phyloP scores from a whole-genome alignment of 2,888 invertebrate genomes.

The Eustalomyia histrio region DNA sequence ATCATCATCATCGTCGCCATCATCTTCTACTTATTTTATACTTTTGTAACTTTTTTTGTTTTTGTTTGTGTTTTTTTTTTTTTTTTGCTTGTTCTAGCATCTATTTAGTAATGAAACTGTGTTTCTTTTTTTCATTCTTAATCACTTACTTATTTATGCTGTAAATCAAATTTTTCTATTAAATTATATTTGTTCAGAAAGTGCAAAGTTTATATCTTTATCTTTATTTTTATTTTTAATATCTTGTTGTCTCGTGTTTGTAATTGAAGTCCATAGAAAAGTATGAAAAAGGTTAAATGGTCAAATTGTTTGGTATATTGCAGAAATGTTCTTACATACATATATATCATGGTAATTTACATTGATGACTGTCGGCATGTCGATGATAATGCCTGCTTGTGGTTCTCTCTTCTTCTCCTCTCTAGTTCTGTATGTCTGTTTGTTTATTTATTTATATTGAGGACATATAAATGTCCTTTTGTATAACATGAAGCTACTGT shows the following conservation, averaged over 20 bases:
- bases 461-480: not conserved
- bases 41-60: not conserved
- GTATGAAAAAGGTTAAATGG: slow-evolving; percentile 48
- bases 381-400: not conserved
- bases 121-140: not conserved
- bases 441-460: not conserved
- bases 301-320: slow-evolving; percentile 53
- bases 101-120: not conserved
- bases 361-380: slow-evolving; percentile 1
- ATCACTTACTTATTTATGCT: slow-evolving; percentile 4
- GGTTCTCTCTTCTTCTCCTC: too few species aligned
- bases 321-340: not conserved
- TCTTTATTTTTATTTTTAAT: too few species aligned
- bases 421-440: not conserved
- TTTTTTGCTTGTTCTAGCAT: not conserved
- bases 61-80: too few species aligned
- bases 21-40: not conserved
- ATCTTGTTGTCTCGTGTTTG: not conserved
- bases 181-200: slow-evolving; percentile 28
- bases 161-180: slow-evolving; percentile 4
- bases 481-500: slow-evolving; percentile 30
- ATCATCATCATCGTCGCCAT: slow-evolving; percentile 10
- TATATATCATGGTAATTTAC: not conserved
- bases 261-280: slow-evolving; percentile 43
- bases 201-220: slow-evolving; percentile 26